Conservation (phyloP, 2,888 invertebrate species). For the Nemotelus nigrinus region DNA sequence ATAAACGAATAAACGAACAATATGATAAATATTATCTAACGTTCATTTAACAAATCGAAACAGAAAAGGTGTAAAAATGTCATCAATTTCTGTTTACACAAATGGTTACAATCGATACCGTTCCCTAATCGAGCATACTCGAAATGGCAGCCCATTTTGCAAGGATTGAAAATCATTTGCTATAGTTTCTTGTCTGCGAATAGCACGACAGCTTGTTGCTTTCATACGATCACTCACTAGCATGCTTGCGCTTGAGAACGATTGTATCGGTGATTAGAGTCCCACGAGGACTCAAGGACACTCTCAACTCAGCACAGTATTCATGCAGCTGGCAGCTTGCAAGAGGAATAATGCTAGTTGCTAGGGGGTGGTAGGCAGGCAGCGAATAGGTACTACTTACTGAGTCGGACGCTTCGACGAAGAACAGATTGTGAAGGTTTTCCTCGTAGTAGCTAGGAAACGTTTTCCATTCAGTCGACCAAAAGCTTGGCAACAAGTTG, state of each 20-base stretch:
- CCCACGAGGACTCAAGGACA: not conserved
- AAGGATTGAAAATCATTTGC: not conserved
- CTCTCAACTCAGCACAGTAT: not conserved
- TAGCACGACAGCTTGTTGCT: slow-evolving; percentile 28
- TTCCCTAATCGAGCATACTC: not conserved
- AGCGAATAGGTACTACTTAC: too few relatives aligned
- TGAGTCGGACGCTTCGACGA: too few relatives aligned
- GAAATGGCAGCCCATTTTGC: not conserved
- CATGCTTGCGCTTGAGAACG: not conserved
- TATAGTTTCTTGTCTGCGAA: not conserved
- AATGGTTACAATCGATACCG: too few relatives aligned
- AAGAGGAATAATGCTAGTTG: too few relatives aligned
- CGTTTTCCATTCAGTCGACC: slow-evolving; percentile 10
- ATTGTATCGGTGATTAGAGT: not conserved
- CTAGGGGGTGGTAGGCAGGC: too few relatives aligned
- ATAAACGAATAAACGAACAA: too few relatives aligned
- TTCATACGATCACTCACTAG: not conserved
- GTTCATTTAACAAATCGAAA: too few relatives aligned
- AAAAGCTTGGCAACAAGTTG: slow-evolving; percentile 38
- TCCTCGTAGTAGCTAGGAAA: not conserved
- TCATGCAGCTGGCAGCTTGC: too few relatives aligned
- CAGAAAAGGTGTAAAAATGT: too few relatives aligned
- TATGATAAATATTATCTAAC: too few relatives aligned
- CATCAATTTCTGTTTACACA: too few relatives aligned
- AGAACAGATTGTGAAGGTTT: too few relatives aligned